Percentiles rank a stretch among this genome's conserved stretches.
Evolutionary conservation across 2,113 vertebrate genomes (phyloP).

Genomic region (Mormyrus iriodes): DNA sequence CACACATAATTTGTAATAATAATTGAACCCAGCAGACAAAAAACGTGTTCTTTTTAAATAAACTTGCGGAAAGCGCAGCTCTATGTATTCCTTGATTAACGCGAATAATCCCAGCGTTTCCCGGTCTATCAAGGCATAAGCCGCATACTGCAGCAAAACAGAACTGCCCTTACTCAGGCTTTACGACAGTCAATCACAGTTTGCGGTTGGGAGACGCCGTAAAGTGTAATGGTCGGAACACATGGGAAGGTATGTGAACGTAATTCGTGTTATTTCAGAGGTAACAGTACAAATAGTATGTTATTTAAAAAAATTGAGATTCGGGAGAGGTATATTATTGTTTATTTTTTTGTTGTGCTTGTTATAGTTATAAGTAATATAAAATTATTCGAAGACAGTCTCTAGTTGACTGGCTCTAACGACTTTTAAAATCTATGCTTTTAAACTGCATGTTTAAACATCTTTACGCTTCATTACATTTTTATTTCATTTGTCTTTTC

Average conservation of each 20-base stretch:
- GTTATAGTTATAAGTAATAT: not conserved
- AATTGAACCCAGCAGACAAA: not conserved
- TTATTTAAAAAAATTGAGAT: not conserved
- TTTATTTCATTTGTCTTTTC: not conserved
- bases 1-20: not conserved
- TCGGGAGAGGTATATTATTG: not conserved
- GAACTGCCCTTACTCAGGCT: not conserved
- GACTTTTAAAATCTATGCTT: not conserved
- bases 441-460: not conserved
- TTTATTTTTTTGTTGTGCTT: not conserved
- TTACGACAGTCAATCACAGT: constrained; percentile 13
- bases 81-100: not conserved
- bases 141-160: not conserved
- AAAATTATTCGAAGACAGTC: not conserved
- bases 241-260: constrained; percentile 39
- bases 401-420: not conserved
- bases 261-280: not conserved
- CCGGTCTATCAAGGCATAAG: not conserved
- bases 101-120: not conserved
- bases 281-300: not conserved
- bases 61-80: not conserved
- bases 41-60: not conserved
- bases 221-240: constrained; percentile 26
- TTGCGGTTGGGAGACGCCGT: constrained; percentile 24
- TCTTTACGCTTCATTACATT: not conserved